Percentiles rank a stretch among this genome's conserved stretches.
Conservation (phyloP, 1,140 invertebrate genomes). For the Meloidogyne exigua region DNA sequence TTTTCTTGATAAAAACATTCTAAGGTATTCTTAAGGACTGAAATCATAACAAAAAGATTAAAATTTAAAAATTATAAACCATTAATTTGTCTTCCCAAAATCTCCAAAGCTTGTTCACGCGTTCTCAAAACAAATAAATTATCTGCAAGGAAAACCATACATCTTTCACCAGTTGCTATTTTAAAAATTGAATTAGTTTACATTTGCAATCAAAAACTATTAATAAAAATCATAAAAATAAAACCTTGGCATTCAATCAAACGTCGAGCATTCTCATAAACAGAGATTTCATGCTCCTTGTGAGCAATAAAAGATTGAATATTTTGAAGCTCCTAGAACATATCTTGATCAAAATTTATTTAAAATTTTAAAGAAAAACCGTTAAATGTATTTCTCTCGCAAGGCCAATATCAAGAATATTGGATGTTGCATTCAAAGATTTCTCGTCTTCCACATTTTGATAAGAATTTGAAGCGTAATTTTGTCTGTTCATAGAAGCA, state of each 20-base stretch:
- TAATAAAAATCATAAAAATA: background rate
- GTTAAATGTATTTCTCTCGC: background rate
- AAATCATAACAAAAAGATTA: conserved; percentile 2
- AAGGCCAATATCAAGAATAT: conserved; percentile 17
- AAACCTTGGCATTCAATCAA: conserved; percentile 8
- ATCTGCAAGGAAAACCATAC: conserved; percentile 38
- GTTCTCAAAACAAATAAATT: conserved; percentile 41
- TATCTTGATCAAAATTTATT: background rate
- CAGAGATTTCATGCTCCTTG: conserved; percentile 25
- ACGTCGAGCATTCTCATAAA: conserved; percentile 18
- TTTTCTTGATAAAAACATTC: conserved; percentile 14
- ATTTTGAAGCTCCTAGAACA: conserved; percentile 30
- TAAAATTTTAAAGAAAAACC: conserved; percentile 11
- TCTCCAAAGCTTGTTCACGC: conserved; percentile 14
- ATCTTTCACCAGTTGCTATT: conserved; percentile 15
- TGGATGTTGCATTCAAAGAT: background rate
- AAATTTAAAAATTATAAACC: conserved; percentile 25
- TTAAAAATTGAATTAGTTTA: background rate
- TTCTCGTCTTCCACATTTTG: background rate
- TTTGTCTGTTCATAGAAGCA: background rate
- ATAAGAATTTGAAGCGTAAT: background rate
- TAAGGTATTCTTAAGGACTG: background rate
- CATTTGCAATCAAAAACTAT: no score
- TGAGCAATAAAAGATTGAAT: conserved; percentile 15
- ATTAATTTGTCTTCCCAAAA: conserved; percentile 31